Evolutionary conservation across 2,113 vertebrate species (phyloP).

Genomic region (Ochotona princeps): DNA sequence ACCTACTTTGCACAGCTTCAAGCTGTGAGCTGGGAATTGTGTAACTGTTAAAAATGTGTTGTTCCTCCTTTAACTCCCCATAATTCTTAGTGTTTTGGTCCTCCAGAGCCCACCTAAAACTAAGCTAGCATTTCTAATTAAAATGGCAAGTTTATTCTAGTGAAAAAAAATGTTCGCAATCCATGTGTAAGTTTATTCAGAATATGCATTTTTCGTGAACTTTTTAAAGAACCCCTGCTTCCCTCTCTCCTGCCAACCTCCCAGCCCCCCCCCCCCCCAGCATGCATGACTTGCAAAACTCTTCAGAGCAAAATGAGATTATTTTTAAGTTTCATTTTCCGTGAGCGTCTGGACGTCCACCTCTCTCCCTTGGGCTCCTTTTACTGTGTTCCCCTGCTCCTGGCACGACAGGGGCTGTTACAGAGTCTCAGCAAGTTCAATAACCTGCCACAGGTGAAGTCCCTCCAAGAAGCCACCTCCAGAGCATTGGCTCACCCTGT

Average conservation of each 20-base stretch:
- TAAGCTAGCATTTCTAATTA: neutral
- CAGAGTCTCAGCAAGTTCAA: neutral
- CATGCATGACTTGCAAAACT: too few species aligned
- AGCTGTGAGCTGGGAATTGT: neutral
- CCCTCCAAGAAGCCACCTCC: neutral
- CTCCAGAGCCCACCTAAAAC: neutral
- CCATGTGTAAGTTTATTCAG: too few species aligned
- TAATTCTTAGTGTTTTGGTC: neutral
- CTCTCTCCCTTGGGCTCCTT: neutral
- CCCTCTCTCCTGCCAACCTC: too few species aligned
- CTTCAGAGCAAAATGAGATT: too few species aligned
- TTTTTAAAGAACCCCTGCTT: too few species aligned
- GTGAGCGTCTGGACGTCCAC: too few species aligned
- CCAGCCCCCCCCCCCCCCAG: too few species aligned
- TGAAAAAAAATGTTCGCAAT: too few species aligned
- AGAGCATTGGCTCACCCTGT: accelerated
- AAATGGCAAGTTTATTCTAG: too few species aligned
- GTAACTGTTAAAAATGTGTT: neutral
- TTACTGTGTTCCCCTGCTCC: neutral
- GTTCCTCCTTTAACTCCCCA: neutral
- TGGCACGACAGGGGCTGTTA: neutral
- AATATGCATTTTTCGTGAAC: too few species aligned
- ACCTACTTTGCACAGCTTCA: neutral
- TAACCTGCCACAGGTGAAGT: neutral
- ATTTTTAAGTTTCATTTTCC: too few species aligned